Conservation (phyloP, 2,113 vertebrate genomes). For the chimpanzee (Pan troglodytes) region NHGRI_mPanTro3-v2.1_pri NC_072404.2:45301001-45301500, state of each 20-base stretch:
- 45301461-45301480: background rate
- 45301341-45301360: background rate
- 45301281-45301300: background rate
- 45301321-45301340: background rate
- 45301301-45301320: background rate
- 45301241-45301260: background rate
- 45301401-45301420: background rate
- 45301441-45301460: background rate
- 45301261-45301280: background rate
- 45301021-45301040: background rate
- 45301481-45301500: background rate
- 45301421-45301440: background rate
- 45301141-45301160: background rate
- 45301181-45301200: background rate
- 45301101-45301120: background rate
- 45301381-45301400: background rate
- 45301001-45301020: no score
- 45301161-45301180: background rate
- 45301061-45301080: background rate
- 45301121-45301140: background rate
- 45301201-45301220: background rate
- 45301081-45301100: background rate
- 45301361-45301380: background rate
- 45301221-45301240: background rate
- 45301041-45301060: background rate